Base-by-base conservation (phyloP, 2,797 vertebrate genomes). In the Gobio occitaniae region DNA sequence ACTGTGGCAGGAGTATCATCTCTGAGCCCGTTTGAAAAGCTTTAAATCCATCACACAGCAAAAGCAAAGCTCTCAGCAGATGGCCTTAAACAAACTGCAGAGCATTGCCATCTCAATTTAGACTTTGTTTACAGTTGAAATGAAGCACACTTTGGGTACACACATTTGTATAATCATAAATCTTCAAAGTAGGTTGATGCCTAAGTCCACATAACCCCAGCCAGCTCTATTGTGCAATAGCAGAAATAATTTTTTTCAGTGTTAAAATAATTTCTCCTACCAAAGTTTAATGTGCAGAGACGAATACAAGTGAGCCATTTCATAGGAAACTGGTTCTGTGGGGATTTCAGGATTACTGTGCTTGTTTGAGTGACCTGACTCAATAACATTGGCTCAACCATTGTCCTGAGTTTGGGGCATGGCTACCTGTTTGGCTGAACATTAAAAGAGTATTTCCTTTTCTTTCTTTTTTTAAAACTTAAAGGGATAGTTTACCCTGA, bases 61-160 rank as follows among this genome's bases (percentile, higher is more conserved):
- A 78, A 86, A 83, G 38, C 72, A 86, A 65, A 83, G 38, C 82
- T 76, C 78, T 77, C 65, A 83, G 65, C 85, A 88, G 76, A 87
- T 76, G 65, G 76, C 76, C 70, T 41, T 74, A 83, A 80, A 77
- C 48, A 78, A 61, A 86, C 78, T 70, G 83, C 25, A 56, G 61
- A 82, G 80, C 84, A 79, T 78, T 89, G 72, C 41, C 70, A 72
- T 80, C 47, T 32, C 83, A 84, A 72, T 68, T 63, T 70, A 65
- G 68, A 52, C 44, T 80, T 78, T 85, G 84, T 85, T 85, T 85
- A 80, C 77, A 63, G 77, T 79, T 79, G 44, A 79, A 71, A 61
- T 52, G 38, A 29, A 79, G 66, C 21, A 17, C 6, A 29, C 75
- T 78, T 78, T 59, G 75, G 36, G 11, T 50, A 59, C 44, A 71